Percentiles rank a stretch among this genome's conserved stretches.
phyloP scores from a whole-genome alignment of 2,888 invertebrate species.

The Chrysotoxum bicinctum region DNA sequence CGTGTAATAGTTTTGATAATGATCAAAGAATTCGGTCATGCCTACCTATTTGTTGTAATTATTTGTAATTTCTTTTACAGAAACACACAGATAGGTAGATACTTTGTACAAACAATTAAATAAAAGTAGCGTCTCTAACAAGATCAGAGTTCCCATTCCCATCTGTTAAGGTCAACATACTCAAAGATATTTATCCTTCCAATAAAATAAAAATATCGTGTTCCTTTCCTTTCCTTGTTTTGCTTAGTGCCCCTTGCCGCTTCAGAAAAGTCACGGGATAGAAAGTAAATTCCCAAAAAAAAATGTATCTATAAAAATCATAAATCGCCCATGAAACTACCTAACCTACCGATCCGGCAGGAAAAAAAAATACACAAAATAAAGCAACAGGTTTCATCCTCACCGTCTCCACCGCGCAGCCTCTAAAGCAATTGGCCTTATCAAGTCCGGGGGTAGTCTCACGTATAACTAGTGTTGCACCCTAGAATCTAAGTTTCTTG shows the following conservation, averaged over 20 bases:
- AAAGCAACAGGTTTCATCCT: slow-evolving; percentile 49
- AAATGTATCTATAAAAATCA: slow-evolving; percentile 7
- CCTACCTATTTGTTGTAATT: no score
- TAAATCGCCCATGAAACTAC: neutral
- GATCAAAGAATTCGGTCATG: no score
- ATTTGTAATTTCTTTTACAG: no score
- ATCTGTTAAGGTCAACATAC: slow-evolving; percentile 50
- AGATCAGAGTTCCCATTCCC: slow-evolving; percentile 42
- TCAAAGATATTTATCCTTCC: slow-evolving; percentile 54
- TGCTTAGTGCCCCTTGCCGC: neutral
- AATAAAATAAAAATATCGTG: neutral
- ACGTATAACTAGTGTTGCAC: slow-evolving; percentile 47
- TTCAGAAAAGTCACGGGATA: slow-evolving; percentile 9
- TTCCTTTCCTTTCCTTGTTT: neutral
- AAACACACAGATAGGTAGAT: no score
- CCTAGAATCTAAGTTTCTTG: slow-evolving; percentile 29
- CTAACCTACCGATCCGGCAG: neutral
- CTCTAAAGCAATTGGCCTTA: neutral
- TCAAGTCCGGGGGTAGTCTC: slow-evolving; percentile 56
- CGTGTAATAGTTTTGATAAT: no score
- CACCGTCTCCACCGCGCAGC: neutral
- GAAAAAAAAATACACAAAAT: slow-evolving; percentile 39
- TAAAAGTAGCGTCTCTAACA: no score
- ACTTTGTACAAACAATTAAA: no score
- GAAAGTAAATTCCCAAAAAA: neutral